phyloP scores from a whole-genome alignment of 1,140 invertebrate genomes.

The Phocides pigmalion region DNA sequence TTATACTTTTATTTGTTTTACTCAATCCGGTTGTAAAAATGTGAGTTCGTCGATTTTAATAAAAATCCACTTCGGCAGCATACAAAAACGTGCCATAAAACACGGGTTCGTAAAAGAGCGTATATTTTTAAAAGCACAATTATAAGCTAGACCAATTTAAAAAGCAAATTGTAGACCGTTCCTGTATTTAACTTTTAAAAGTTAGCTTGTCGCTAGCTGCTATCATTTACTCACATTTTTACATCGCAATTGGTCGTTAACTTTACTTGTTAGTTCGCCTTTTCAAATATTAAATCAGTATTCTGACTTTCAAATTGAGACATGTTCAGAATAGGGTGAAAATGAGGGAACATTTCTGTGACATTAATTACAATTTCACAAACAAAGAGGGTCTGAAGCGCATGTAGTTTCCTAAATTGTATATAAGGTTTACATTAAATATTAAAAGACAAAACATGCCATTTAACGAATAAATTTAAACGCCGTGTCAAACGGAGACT shows the following conservation, averaged over 20 bases:
- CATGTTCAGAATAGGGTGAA: background rate
- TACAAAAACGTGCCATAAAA: background rate
- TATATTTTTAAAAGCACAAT: background rate
- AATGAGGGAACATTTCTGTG: constrained; percentile 8
- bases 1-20: too few species aligned
- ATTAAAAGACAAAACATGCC: background rate
- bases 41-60: background rate
- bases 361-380: constrained; percentile 1
- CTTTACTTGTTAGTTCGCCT: constrained; percentile 5
- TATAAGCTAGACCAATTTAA: background rate
- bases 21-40: too few species aligned
- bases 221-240: background rate
- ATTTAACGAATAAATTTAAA: background rate
- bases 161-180: background rate
- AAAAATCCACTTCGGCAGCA: background rate
- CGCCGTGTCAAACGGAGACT: background rate
- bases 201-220: background rate
- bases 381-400: background rate
- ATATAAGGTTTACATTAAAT: background rate
- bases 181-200: background rate
- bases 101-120: background rate
- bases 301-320: constrained; percentile 6
- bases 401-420: background rate
- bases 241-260: background rate
- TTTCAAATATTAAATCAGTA: constrained; percentile 11